phyloP scores from a whole-genome alignment of 1,140 invertebrate species.

The Drosophila takahashii region DNA sequence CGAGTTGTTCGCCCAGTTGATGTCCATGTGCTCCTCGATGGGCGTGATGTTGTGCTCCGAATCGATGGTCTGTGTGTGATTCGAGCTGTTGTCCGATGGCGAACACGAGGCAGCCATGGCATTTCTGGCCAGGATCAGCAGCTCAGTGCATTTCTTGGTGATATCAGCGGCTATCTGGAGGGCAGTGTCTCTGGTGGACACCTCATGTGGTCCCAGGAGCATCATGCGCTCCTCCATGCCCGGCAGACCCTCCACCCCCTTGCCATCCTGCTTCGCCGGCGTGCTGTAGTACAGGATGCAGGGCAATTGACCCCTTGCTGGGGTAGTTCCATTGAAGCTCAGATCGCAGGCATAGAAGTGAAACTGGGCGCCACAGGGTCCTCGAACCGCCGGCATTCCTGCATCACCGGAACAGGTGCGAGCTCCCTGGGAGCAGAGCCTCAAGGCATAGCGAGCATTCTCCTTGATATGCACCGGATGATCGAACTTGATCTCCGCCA shows the following conservation, averaged over 20 bases:
- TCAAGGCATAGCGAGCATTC: conserved; percentile 94
- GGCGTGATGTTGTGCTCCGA: conserved; percentile 84
- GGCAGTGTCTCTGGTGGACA: conserved; percentile 79
- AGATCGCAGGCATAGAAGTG: conserved; percentile 96
- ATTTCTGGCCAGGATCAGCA: conserved; percentile 90
- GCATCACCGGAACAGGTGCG: conserved; percentile 97
- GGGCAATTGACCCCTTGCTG: conserved; percentile 97
- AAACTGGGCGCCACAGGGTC: conserved; percentile 96
- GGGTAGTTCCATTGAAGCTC: conserved; percentile 97
- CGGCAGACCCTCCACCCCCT: background rate
- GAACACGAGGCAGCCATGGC: conserved; percentile 85
- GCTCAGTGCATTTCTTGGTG: conserved; percentile 89
- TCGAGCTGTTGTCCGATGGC: conserved; percentile 86
- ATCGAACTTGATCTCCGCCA: conserved; percentile 96
- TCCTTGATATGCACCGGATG: conserved; percentile 95
- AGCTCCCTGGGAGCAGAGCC: conserved; percentile 95
- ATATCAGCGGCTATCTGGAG: conserved; percentile 89
- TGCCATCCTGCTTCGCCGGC: conserved; percentile 75
- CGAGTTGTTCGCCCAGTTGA: conserved; percentile 84
- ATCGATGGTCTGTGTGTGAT: conserved; percentile 87
- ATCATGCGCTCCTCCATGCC: conserved; percentile 18
- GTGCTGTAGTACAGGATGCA: conserved; percentile 94
- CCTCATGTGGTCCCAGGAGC: conserved; percentile 51
- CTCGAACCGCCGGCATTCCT: conserved; percentile 93
- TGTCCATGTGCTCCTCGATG: conserved; percentile 84